Conservation (phyloP, 2,888 invertebrate species). For the Aricia artaxerxes region DNA sequence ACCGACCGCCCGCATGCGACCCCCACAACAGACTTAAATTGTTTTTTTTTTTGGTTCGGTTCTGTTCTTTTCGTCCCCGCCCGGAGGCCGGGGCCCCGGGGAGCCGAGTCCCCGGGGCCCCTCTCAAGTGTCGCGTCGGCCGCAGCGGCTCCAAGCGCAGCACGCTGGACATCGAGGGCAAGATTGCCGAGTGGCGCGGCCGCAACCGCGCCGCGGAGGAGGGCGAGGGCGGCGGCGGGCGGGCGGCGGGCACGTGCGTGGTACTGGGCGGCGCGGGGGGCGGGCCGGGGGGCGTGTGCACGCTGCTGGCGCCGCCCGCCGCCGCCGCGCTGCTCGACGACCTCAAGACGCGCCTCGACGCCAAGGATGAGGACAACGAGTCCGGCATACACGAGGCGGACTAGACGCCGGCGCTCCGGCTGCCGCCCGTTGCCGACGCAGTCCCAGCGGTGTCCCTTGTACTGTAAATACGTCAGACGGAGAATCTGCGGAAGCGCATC, state of each 20-base stretch:
- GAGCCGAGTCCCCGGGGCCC: background rate
- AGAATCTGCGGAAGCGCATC: background rate
- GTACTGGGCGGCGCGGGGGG: slow-evolving; percentile 34
- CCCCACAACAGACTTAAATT: slow-evolving; percentile 43
- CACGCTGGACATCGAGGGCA: slow-evolving; percentile 78
- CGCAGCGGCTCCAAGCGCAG: slow-evolving; percentile 73
- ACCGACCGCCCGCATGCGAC: slow-evolving; percentile 35
- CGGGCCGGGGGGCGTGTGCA: slow-evolving; percentile 52
- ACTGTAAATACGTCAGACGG: background rate
- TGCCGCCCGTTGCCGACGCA: background rate
- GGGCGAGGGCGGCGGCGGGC: slow-evolving; percentile 36
- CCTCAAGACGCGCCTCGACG: slow-evolving; percentile 69
- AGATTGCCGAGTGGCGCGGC: slow-evolving; percentile 73
- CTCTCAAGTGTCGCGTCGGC: slow-evolving; percentile 28
- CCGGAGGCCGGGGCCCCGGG: slow-evolving; percentile 20
- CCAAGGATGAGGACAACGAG: slow-evolving; percentile 73
- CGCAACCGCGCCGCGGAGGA: slow-evolving; percentile 50
- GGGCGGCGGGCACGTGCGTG: slow-evolving; percentile 40
- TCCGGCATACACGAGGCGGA: slow-evolving; percentile 75
- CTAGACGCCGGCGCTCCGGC: slow-evolving; percentile 44
- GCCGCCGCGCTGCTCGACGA: slow-evolving; percentile 65
- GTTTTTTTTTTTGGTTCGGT: slow-evolving; percentile 37
- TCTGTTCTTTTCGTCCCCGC: slow-evolving; percentile 38
- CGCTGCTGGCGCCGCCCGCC: slow-evolving; percentile 58
- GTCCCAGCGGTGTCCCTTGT: background rate